Evolutionary conservation across 2,797 vertebrate species (phyloP).

Genomic region (Caiman crocodilus): DNA sequence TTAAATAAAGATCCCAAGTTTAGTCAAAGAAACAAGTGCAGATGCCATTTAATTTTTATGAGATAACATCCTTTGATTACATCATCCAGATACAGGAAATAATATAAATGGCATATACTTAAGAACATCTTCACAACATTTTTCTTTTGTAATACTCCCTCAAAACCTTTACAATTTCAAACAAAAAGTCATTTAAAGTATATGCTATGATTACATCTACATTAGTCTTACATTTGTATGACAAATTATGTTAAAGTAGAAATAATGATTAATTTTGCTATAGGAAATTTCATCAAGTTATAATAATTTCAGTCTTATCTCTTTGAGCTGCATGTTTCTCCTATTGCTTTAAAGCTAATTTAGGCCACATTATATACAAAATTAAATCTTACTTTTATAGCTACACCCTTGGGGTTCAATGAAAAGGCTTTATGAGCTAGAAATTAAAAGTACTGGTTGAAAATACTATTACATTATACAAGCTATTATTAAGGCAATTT

Average conservation of each 20-base stretch:
- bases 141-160: neutral
- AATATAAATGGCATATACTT: neutral
- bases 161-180: conserved; percentile 55
- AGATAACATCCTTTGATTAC: conserved; percentile 28
- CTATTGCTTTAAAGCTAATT: conserved; percentile 88
- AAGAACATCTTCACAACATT: conserved; percentile 44
- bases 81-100: neutral
- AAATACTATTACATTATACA: conserved; percentile 87
- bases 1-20: neutral
- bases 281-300: conserved; percentile 81
- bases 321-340: conserved; percentile 80
- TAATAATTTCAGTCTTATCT: conserved; percentile 84
- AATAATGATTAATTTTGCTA: conserved; percentile 85
- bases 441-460: conserved; percentile 89
- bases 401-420: conserved; percentile 89
- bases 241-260: conserved; percentile 79
- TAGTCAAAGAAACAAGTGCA: conserved; percentile 2
- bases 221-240: conserved; percentile 71
- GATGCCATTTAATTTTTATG: conserved; percentile 5
- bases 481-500: conserved; percentile 89
- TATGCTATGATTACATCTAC: conserved; percentile 72
- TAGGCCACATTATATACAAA: conserved; percentile 88
- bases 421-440: conserved; percentile 88
- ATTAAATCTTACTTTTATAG: conserved; percentile 90
- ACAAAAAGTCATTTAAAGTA: conserved; percentile 66